Evolutionary conservation across 2,113 vertebrate genomes (phyloP).

Genomic region (Semnornis frantzii): DNA sequence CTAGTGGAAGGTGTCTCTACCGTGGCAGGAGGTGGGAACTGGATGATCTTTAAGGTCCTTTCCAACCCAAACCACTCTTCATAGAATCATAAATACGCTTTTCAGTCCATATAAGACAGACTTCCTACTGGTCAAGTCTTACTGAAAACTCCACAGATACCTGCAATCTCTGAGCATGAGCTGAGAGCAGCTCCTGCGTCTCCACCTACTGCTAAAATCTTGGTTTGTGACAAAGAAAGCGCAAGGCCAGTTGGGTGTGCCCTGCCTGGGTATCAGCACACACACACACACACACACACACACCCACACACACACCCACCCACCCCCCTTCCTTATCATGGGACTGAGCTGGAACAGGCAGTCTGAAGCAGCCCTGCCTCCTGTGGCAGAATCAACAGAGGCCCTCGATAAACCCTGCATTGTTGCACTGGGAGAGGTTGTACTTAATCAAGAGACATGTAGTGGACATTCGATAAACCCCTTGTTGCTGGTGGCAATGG

Average conservation of each 20-base stretch:
- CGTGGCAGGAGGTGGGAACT: no score
- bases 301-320: not conserved
- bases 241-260: not conserved
- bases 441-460: not conserved
- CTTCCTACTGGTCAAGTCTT: not conserved
- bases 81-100: not conserved
- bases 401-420: not conserved
- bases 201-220: not conserved
- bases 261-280: not conserved
- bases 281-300: not conserved
- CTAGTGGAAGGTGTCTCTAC: no score
- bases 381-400: conserved; percentile 41
- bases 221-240: not conserved
- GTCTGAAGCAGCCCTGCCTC: conserved; percentile 14
- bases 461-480: not conserved
- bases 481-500: not conserved
- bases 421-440: conserved; percentile 28
- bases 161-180: not conserved
- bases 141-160: not conserved
- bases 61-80: no score
- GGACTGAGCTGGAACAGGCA: not conserved
- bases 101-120: not conserved
- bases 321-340: not conserved
- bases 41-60: no score
- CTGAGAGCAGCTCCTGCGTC: not conserved